Base-by-base conservation (phyloP, 35 echinoderm and acorn worm genomes). In the Ophioderma brevispina region DNA sequence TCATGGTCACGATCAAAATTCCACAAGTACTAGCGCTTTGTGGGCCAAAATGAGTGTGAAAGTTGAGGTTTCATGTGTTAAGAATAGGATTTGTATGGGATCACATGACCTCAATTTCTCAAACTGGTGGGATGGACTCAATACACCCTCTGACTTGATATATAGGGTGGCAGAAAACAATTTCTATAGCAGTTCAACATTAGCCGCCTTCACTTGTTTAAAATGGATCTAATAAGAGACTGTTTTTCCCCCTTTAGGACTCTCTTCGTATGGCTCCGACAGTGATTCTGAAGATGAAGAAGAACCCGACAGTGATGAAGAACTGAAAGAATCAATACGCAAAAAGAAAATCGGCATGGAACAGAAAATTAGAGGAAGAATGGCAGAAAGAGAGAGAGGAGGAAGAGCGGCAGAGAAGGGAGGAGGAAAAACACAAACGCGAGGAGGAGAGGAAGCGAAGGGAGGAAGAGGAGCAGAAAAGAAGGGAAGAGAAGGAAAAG, bases 221-320 rank as follows among this genome's bases (percentile, higher is more conserved):
- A n/a, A n/a, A n/a, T n/a, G n/a, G n/a, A n/a, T n/a, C n/a, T n/a
- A n/a, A n/a, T n/a, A n/a, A n/a, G n/a, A n/a, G n/a, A n/a, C n/a
- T n/a, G n/a, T 46, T 46, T 46, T 46, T 8, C 41, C 41, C 41
- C n/a, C 10, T 23, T 78, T 55, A 78, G 33, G 90, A 52, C 75
- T 91, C 63, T 76, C 90, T 32, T 79, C 90, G 2, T 91, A 91
- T 49, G 90, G 31, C 40, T 77, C 82, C 8, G 90, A 91, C 41
- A 40, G 43, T 33, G 92, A 89, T 0, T 64, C 88, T 32, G 92
- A 93, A 31, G 85, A 87, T 4, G 78, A 86, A 13, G 76, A 89
- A 0, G 77, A 80, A 3, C 18, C 31, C 28, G 91, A 92, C 63
- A 92, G 85, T 33, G 85, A 92, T 39, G 75, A 87, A 36, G 85